phyloP scores from a whole-genome alignment of 2,888 invertebrate species.

The Trypoxylon attenuatum region DNA sequence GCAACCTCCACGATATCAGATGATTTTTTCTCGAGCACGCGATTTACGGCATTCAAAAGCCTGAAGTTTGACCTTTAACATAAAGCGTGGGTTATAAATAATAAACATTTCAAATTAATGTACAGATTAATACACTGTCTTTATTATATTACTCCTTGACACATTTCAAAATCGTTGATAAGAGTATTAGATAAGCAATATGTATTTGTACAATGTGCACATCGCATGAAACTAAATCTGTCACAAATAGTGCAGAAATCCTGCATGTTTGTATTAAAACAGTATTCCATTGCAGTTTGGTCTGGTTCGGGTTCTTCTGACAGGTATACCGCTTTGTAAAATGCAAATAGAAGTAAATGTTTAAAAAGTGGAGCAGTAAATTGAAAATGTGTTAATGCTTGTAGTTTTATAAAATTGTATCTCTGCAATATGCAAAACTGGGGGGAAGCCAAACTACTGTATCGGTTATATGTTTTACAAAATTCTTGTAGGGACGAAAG shows the following conservation, averaged over 20 bases:
- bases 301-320: not conserved
- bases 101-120: not conserved
- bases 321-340: not conserved
- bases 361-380: not conserved
- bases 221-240: not conserved
- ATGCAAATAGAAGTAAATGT: not conserved
- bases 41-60: no score
- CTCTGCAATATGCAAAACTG: not conserved
- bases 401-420: not conserved
- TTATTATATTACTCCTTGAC: not conserved
- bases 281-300: not conserved
- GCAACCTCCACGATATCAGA: no score
- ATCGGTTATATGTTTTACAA: not conserved
- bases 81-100: no score
- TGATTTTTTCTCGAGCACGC: no score
- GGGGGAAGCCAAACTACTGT: not conserved
- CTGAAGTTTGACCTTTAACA: no score
- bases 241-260: not conserved
- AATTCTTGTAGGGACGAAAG: not conserved
- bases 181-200: not conserved
- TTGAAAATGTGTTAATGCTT: not conserved
- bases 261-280: not conserved
- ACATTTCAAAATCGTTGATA: not conserved
- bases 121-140: not conserved
- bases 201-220: not conserved